These are phyloP conservation scores for Atta cephalotes DNA, from an alignment of 1,140 invertebrate species.

Conservation along the genomic window DNA sequence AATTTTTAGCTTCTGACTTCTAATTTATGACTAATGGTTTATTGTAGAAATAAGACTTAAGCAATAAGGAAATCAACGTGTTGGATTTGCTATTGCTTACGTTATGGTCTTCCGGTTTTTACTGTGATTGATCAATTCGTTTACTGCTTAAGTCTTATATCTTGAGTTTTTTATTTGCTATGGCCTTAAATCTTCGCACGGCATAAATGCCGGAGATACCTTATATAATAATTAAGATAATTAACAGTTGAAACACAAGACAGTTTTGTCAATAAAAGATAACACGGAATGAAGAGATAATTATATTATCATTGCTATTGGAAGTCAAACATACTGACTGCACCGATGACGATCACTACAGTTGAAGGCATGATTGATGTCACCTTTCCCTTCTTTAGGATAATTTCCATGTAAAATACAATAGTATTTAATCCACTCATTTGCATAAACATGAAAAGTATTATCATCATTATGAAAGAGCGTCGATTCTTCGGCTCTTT, in stretches of 20 bases:
- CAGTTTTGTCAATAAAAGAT: neutral
- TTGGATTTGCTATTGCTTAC: too few relatives aligned
- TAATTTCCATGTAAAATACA: slow-evolving; percentile 91
- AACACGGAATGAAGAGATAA: neutral
- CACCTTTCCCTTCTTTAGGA: slow-evolving; percentile 88
- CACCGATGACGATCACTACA: slow-evolving; percentile 89
- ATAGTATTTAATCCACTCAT: slow-evolving; percentile 92
- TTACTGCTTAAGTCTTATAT: too few relatives aligned
- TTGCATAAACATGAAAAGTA: slow-evolving; percentile 91
- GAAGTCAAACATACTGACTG: slow-evolving; percentile 87
- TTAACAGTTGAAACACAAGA: neutral
- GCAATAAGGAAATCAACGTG: too few relatives aligned
- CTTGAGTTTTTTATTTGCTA: too few relatives aligned
- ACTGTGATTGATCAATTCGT: too few relatives aligned
- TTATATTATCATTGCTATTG: neutral
- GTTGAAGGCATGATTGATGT: slow-evolving; percentile 83
- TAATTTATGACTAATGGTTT: too few relatives aligned
- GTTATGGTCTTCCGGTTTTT: too few relatives aligned
- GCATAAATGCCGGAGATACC: too few relatives aligned
- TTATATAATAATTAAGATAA: neutral
- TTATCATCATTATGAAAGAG: slow-evolving; percentile 88
- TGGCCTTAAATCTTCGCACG: too few relatives aligned
- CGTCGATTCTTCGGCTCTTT: slow-evolving; percentile 85
- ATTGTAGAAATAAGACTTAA: too few relatives aligned
- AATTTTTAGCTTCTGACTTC: too few relatives aligned